Base-by-base conservation (phyloP, 2,888 invertebrate species). In the Tetrapedia diversipes region DNA sequence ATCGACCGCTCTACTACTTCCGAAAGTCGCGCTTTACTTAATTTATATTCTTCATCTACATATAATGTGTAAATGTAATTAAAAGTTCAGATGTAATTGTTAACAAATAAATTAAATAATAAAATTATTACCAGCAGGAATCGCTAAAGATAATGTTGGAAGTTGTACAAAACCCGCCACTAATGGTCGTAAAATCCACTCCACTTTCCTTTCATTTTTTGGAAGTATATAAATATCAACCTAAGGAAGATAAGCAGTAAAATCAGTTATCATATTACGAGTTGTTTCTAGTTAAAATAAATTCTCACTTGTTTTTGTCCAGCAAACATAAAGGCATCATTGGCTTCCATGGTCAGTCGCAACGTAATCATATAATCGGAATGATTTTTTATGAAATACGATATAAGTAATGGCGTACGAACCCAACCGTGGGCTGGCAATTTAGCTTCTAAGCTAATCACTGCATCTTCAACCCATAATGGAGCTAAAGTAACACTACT, bases 281-380 rank as follows among this genome's bases (percentile, higher is more conserved):
- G 2, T 16, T 43, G 16, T 14, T 51, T 8, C 10, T 19, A 11
- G 14, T 47, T n/a, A 22, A 45, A 27, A 27, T 10, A 19, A 14
- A n/a, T 45, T 57, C 74, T 72, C 88, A 96, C 96, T 93, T 98
- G 97, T 92, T 97, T 98, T 89, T 98, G 97, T 2, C 98, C 98
- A 75, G 98, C 95, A 92, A 97, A 98, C 96, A 98, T 98, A 91
- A 98, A 98, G 47, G 96, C 96, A 91, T 98, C 98, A 73, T 95
- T 96, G 8, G 96, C 95, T 85, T 97, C 97, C 92, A 97, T 95
- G 64, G 93, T 94, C 45, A 97, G 92, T 84, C 94, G 95, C 41
- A 97, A 92, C 77, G 96, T 95, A 71, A 96, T 94, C 45, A 97
- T 94, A 73, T 93, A 94, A 56, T 93, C 93, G 0, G 96, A 95